Percentiles rank a stretch among this genome's conserved stretches.
phyloP scores from a whole-genome alignment of 2,113 vertebrate species.

The Scomber scombrus region DNA sequence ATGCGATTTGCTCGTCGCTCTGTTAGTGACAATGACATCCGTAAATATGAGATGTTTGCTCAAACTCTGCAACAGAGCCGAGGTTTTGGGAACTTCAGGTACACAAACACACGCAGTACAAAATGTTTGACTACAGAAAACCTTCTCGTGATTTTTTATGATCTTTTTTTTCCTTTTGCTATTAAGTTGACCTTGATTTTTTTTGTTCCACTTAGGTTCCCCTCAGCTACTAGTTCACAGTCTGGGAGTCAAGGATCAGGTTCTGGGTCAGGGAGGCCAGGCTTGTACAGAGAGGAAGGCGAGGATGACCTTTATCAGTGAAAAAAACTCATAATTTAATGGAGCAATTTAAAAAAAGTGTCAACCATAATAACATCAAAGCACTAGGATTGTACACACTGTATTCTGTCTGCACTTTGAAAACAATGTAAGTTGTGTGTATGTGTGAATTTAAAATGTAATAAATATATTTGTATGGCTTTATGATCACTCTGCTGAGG shows the following conservation, averaged over 20 bases:
- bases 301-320: slow-evolving; percentile 88
- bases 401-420: slow-evolving; percentile 28
- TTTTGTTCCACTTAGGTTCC: slow-evolving; percentile 76
- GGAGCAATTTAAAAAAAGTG: background rate
- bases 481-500: background rate
- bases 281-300: slow-evolving; percentile 76
- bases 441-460: slow-evolving; percentile 25
- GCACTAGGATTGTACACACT: background rate
- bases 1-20: slow-evolving; percentile 98
- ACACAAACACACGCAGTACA: slow-evolving; percentile 46
- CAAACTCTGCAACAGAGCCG: slow-evolving; percentile 99
- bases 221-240: slow-evolving; percentile 76
- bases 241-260: slow-evolving; percentile 64
- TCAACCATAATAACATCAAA: background rate
- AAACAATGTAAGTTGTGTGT: background rate
- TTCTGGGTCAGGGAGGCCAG: slow-evolving; percentile 60
- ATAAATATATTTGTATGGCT: slow-evolving; percentile 7
- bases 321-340: slow-evolving; percentile 25
- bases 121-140: slow-evolving; percentile 74
- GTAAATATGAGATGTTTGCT: slow-evolving; percentile 99
- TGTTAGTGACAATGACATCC: slow-evolving; percentile 98
- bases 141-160: slow-evolving; percentile 72
- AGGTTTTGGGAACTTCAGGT: slow-evolving; percentile 99
- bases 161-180: too few species aligned
- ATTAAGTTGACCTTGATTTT: background rate